phyloP scores from a whole-genome alignment of 1,140 invertebrate genomes.

The Pectinophora gossypiella region DNA sequence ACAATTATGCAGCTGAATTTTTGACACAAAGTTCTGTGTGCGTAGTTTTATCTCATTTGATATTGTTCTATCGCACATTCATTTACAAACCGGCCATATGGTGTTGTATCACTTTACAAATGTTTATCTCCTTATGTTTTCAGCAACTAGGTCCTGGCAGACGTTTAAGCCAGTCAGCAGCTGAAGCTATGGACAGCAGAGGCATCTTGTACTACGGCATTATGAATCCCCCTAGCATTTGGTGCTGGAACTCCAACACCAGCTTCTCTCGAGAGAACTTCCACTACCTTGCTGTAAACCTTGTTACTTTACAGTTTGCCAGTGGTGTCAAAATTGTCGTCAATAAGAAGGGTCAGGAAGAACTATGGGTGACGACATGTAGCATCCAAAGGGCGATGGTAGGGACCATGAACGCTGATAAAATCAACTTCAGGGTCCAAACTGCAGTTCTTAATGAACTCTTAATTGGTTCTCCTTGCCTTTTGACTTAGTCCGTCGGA shows the following conservation, averaged over 20 bases:
- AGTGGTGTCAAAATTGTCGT: not conserved
- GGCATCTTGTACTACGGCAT: not conserved
- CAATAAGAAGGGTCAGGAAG: not conserved
- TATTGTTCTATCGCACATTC: no score
- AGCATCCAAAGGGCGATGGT: not conserved
- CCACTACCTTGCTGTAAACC: not conserved
- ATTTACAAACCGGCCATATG: no score
- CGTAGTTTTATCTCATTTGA: no score
- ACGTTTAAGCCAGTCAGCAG: not conserved
- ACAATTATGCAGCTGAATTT: no score
- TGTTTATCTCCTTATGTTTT: not conserved
- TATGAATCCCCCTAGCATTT: not conserved
- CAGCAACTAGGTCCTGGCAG: no score
- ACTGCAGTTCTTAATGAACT: no score
- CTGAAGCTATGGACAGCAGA: not conserved
- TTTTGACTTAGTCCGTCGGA: no score
- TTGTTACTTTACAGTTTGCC: not conserved
- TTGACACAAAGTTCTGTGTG: no score
- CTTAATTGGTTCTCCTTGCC: no score
- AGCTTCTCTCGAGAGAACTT: not conserved
- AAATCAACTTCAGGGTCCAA: not conserved
- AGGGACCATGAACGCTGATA: not conserved
- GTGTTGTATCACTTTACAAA: no score
- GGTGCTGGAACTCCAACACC: not conserved
- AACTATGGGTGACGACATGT: not conserved